Base-by-base conservation (phyloP, 2,888 invertebrate species). In the Dusona sp. region DNA sequence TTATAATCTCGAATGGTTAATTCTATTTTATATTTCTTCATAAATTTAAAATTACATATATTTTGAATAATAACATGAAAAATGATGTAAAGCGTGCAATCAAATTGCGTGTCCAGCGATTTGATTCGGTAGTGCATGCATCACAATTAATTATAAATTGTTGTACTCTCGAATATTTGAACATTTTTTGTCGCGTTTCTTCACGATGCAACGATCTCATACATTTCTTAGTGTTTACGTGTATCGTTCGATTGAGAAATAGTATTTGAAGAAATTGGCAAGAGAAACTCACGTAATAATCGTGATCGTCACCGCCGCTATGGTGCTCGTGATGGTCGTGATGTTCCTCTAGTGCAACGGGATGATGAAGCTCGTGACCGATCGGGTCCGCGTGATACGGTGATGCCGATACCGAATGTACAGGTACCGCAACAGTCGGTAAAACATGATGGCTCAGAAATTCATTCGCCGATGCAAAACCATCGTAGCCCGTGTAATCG, bases 331-430 rank as follows among this genome's bases (percentile, higher is more conserved):
- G 82, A 82, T 87, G 84, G 8, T 83, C 88, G 57, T 88, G 88
- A 72, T 86, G 84, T 25, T 85, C 86, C 61, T 80, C 65, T 42
- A 73, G 67, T 54, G 61, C 65, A 75, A 81, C 80, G 3, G 65
- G 84, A 45, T 87, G 83, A 79, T 89, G 88, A 64, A 81, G 84
- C 57, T 92, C 91, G 75, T 90, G 89, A 25, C 86, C 80, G 48
- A 89, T 70, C 22, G 87, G 38, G 6, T 87, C 87, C 8, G 90
- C 72, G 81, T 92, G 92, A 13, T 92, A 86, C 2, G 94, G 94
- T 0, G 93, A 90, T 0, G 94, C 94, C 65, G 94, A 94, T 16
- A 94, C 94, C 33, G 94, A 88, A 87, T 94, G 94, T 22, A 93
- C 89, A 42, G 94, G 94, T 19, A 94, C 93, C 3, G 92, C 92